phyloP scores from a whole-genome alignment of 2,888 invertebrate genomes.

The Brachynemurus nebulosus region DNA sequence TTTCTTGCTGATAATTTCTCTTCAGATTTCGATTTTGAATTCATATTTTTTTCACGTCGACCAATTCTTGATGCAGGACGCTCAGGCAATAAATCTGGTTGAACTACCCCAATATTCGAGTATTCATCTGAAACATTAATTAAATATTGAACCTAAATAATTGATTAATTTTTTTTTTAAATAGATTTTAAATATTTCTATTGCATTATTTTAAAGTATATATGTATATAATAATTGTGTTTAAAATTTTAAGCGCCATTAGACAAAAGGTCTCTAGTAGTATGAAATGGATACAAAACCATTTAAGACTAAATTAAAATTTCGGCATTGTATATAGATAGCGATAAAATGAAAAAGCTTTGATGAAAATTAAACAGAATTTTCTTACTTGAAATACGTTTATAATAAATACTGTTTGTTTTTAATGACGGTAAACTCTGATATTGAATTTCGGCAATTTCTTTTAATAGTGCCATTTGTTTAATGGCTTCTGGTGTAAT shows the following conservation, averaged over 20 bases:
- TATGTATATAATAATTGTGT: too few species aligned
- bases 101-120: neutral
- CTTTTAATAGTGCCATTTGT: conserved; percentile 2
- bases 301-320: too few species aligned
- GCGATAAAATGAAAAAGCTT: too few species aligned
- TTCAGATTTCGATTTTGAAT: neutral
- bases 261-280: too few species aligned
- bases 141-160: too few species aligned
- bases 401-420: neutral
- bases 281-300: too few species aligned
- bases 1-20: neutral
- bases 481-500: neutral
- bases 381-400: neutral
- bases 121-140: conserved; percentile 1
- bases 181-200: too few species aligned
- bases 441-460: neutral
- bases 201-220: too few species aligned
- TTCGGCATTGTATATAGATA: too few species aligned
- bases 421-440: conserved; percentile 2
- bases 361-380: too few species aligned
- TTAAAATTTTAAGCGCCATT: too few species aligned
- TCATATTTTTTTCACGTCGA: neutral
- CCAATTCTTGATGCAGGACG: neutral
- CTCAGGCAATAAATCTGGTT: neutral
- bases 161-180: too few species aligned